Evolutionary conservation across 2,113 vertebrate species (phyloP), one percentile per base, ranked within the genome.

Genomic region (Promerops cafer): DNA sequence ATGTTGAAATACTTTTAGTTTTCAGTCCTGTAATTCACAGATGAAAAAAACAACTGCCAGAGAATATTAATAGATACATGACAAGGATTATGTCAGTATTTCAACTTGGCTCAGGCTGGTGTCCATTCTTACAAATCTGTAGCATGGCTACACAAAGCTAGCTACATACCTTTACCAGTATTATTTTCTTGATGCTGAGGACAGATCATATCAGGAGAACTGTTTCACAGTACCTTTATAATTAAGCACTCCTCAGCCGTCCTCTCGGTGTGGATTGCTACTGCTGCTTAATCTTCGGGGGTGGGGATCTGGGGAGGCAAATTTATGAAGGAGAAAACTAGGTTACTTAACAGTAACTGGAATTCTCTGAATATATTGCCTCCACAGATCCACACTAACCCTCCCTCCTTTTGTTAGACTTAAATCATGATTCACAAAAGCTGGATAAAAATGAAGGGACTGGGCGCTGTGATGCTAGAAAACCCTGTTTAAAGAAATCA

Each of bases 281-380:
- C 93, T 96, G 93, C 93, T 97, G 93, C 93, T 94, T 96, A 90
- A 94, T 97, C 96, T 96, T 95, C 95, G 78, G 95, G 95, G 90
- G 94, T 97, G 96, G 95, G 94, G 96, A 96, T 96, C 95, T 97
- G 96, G 89, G 94, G 95, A 97, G 94, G 95, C 95, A 96, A 97
- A 97, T 97, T 97, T 95, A 96, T 97, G 96, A 97, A 97, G 96
- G 96, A 96, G 96, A 97, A 96, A 97, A 97, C 95, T 97, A 96
- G 95, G 95, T 96, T 96, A 96, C 95, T 97, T 96, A 95, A 93
- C 92, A 97, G 96, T 97, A 97, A 97, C 96, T 96, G 94, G 94
- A 97, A 96, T 97, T 97, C 94, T 96, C 96, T 95, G 96, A 96
- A 95, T 96, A 96, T 96, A 97, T 96, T 97, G 94, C 96, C 95